A percentile compares a stretch with the other conserved stretches of the same genome.
Evolutionary conservation across 1,140 invertebrate species (phyloP).

Genomic region (Heliconius hermathena): DNA sequence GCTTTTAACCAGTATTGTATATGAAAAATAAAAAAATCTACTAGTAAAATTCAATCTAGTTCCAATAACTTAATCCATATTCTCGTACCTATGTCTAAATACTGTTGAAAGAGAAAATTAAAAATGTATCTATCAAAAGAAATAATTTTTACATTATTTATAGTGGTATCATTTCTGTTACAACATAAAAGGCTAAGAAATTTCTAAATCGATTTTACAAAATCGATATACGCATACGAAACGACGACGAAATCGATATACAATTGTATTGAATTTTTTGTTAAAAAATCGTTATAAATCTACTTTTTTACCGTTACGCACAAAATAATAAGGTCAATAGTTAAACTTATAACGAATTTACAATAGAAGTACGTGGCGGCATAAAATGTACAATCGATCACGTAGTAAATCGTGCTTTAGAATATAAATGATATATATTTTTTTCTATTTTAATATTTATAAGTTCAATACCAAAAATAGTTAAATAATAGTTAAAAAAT

Average conservation of each 20-base stretch:
- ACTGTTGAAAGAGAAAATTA: no score
- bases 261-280: background rate
- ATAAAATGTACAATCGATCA: conserved; percentile 16
- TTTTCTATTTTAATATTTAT: conserved; percentile 1
- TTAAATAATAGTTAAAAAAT: background rate
- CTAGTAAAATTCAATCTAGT: no score
- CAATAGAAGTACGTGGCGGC: conserved; percentile 3
- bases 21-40: no score
- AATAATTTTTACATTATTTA: background rate
- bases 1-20: no score
- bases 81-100: no score
- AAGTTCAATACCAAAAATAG: background rate
- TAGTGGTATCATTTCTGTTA: background rate
- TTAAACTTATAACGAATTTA: conserved; percentile 22
- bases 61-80: no score
- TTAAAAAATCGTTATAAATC: background rate
- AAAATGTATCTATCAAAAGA: no score
- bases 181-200: background rate
- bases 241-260: background rate
- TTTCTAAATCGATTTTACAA: background rate
- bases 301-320: conserved; percentile 8
- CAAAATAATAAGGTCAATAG: conserved; percentile 15
- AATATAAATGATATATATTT: background rate
- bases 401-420: conserved; percentile 16
- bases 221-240: no score